phyloP scores from a whole-genome alignment of 2,797 vertebrate species.

The Alca torda region DNA sequence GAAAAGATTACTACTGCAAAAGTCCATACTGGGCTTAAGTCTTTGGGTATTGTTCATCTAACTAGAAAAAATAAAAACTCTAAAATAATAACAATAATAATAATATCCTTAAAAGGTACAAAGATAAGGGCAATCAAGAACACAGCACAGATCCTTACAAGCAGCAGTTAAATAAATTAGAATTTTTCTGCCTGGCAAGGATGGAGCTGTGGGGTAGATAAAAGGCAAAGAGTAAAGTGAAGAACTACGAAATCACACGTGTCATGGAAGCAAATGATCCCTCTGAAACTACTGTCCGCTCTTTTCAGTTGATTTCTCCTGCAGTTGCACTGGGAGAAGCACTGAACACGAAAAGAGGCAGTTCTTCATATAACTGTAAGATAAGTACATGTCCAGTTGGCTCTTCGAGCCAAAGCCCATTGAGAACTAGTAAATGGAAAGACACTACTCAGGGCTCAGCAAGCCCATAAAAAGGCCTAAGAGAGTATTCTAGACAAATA shows the following conservation, averaged over 20 bases:
- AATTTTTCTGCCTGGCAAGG: neutral
- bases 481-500: neutral
- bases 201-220: neutral
- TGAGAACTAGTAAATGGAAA: neutral
- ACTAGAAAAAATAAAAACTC: neutral
- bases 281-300: neutral
- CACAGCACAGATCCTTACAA: neutral
- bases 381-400: accelerated
- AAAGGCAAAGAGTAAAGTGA: neutral
- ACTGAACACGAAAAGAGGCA: neutral
- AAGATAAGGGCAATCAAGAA: neutral
- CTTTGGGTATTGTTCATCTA: neutral
- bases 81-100: neutral
- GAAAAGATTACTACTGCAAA: neutral
- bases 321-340: neutral
- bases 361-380: neutral
- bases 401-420: neutral
- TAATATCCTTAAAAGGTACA: neutral
- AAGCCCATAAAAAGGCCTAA: neutral
- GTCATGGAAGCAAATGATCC: neutral
- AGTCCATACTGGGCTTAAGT: neutral
- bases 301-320: neutral
- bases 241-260: neutral
- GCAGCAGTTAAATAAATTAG: neutral
- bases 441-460: accelerated